These are phyloP conservation scores for Malurus splendens DNA, from an alignment of 2,797 vertebrate genomes.

Conservation along the genomic window DNA sequence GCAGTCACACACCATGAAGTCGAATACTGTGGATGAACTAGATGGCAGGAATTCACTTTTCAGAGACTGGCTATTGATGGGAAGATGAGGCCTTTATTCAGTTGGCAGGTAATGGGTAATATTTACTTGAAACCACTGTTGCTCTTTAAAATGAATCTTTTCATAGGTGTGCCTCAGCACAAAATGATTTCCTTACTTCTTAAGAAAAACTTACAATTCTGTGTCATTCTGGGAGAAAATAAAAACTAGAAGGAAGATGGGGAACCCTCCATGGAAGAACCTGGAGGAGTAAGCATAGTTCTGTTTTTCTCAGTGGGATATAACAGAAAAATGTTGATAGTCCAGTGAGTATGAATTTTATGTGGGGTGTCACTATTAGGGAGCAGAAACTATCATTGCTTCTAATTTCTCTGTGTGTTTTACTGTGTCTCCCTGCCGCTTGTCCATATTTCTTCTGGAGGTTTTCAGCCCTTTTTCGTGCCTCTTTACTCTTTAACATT, in stretches of 20 bases:
- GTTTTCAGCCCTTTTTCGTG: not conserved
- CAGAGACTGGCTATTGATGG: not conserved
- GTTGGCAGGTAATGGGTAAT: not conserved
- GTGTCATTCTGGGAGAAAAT: not conserved
- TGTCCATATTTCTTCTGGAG: not conserved
- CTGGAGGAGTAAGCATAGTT: not conserved
- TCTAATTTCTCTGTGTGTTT: slow-evolving; percentile 3
- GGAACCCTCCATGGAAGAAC: not conserved
- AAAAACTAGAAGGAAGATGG: not conserved
- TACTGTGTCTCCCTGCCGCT: not conserved
- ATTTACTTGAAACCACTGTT: not conserved
- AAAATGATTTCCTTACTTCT: not conserved
- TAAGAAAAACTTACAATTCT: not conserved
- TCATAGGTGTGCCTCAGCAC: not conserved
- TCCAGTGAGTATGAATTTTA: not conserved
- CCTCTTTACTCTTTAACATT: slow-evolving; percentile 19
- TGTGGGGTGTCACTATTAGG: not conserved
- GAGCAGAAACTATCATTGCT: not conserved
- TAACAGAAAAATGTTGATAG: not conserved
- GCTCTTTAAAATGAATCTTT: not conserved
- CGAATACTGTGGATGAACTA: not conserved
- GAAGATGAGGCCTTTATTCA: not conserved
- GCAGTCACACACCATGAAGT: not conserved
- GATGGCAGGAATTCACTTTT: not conserved
- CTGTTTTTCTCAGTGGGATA: not conserved